Conservation (phyloP, 2,888 invertebrate genomes). For the Ceriagrion tenellum region DNA sequence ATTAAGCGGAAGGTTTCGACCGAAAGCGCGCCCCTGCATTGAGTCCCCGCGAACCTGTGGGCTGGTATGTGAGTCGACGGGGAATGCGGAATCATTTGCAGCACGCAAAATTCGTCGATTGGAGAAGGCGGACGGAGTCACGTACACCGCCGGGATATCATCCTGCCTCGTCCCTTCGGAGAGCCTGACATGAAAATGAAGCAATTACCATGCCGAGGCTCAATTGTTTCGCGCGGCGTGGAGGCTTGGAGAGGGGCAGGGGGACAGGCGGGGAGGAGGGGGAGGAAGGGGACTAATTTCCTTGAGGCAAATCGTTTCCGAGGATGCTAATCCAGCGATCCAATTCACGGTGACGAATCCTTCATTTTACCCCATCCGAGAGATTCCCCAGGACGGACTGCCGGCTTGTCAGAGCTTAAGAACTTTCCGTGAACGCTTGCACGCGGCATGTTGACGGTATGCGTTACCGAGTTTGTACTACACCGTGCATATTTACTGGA, state of each 20-base stretch:
- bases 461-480: no score
- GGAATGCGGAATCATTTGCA: neutral
- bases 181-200: conserved; percentile 1
- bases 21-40: no score
- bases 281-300: neutral
- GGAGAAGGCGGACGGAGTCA: neutral
- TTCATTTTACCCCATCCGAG: neutral
- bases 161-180: neutral
- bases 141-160: no score
- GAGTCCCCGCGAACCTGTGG: no score
- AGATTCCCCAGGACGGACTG: no score
- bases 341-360: neutral
- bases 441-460: no score
- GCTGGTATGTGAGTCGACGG: neutral
- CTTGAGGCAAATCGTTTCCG: conserved; percentile 5
- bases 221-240: neutral
- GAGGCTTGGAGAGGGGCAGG: no score
- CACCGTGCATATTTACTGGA: no score
- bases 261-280: no score
- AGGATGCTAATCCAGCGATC: neutral
- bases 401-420: no score
- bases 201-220: neutral
- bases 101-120: neutral
- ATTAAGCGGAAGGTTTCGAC: no score
- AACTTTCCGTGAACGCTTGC: no score